Evolutionary conservation across 1,140 invertebrate species (phyloP), one percentile per base, ranked within the genome.

Genomic region (Drosophila bipectinata): DNA sequence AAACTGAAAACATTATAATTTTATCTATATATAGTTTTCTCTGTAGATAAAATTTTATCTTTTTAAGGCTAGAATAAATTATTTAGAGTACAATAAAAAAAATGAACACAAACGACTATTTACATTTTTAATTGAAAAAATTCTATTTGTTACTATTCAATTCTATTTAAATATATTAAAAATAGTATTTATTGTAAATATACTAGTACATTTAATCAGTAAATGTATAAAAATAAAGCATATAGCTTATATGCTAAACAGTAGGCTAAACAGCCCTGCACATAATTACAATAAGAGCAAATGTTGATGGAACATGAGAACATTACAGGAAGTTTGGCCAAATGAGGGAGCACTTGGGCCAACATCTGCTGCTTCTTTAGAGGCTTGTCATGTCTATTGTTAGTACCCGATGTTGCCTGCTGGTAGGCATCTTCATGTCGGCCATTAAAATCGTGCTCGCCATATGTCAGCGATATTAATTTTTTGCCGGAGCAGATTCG

Each of bases 401-500:
- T 85, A 80, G 77, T 54, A 57, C 55, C 60, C 56, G 73, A 59
- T 80, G 58, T 37, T 62, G 61, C 48, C 52, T 57, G 54, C 39
- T 57, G 68, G 12, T 58, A 34, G 39, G 62, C 21, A 60, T 77
- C 73, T 44, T 67, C 66, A 74, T 81, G 82, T 66, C 62, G 69
- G 21, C 68, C 73, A 85, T 87, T 55, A 73, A 81, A 77, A 71
- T 71, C 64, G 53, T 72, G 73, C 47, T 57, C 66, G 60, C 73
- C 82, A 77, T 87, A 87, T 85, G 82, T 71, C 61, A 54, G 59
- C 60, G 78, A 79, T 85, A 87, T 87, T 87, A 87, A 88, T 87
- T 78, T 82, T 87, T 85, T 68, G 57, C 64, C 60, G 60, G 60
- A 48, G 74, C 47, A 49, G 74, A 34, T 39, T 14, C 44, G 24